Conservation (phyloP, 92 coral and sea anemone species). For the Umimayanthus kanabou region DNA sequence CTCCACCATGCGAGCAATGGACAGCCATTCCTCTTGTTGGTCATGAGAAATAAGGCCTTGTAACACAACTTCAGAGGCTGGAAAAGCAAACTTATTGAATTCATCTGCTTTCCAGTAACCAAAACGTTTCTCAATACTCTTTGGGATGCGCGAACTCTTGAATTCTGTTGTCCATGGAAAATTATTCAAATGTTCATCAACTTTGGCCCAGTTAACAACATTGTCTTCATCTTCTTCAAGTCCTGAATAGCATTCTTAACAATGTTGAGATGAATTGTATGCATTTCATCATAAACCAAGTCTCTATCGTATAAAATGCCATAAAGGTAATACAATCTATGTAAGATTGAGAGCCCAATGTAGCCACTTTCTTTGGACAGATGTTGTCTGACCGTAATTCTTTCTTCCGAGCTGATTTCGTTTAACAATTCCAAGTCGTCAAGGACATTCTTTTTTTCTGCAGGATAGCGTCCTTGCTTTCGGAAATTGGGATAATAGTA, state of each 20-base stretch:
- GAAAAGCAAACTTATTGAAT: slow-evolving; percentile 48
- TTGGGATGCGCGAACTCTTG: slow-evolving; percentile 45
- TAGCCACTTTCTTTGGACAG: slow-evolving; percentile 56
- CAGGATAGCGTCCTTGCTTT: slow-evolving; percentile 45
- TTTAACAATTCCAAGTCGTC: slow-evolving; percentile 36
- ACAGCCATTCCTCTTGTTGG: slow-evolving; percentile 41
- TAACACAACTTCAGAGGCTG: slow-evolving; percentile 51
- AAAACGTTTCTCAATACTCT: slow-evolving; percentile 37
- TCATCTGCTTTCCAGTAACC: slow-evolving; percentile 60
- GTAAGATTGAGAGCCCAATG: slow-evolving; percentile 45
- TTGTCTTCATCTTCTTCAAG: slow-evolving; percentile 51
- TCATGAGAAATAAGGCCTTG: slow-evolving; percentile 28
- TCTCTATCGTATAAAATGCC: slow-evolving; percentile 46
- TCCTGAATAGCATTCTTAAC: slow-evolving; percentile 45
- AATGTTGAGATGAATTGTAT: slow-evolving; percentile 50
- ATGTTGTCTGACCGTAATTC: slow-evolving; percentile 33
- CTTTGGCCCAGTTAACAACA: slow-evolving; percentile 46
- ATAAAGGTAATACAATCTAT: slow-evolving; percentile 47
- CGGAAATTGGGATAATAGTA: slow-evolving; percentile 57
- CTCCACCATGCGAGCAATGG: slow-evolving; percentile 51
- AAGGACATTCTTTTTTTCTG: slow-evolving; percentile 25
- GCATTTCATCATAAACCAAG: slow-evolving; percentile 65
- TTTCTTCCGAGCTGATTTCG: slow-evolving; percentile 46
- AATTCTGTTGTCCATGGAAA: slow-evolving; percentile 60
- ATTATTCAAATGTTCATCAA: slow-evolving; percentile 39